Base-by-base conservation (phyloP, 2,113 vertebrate species). In the Piprites chloris region DNA sequence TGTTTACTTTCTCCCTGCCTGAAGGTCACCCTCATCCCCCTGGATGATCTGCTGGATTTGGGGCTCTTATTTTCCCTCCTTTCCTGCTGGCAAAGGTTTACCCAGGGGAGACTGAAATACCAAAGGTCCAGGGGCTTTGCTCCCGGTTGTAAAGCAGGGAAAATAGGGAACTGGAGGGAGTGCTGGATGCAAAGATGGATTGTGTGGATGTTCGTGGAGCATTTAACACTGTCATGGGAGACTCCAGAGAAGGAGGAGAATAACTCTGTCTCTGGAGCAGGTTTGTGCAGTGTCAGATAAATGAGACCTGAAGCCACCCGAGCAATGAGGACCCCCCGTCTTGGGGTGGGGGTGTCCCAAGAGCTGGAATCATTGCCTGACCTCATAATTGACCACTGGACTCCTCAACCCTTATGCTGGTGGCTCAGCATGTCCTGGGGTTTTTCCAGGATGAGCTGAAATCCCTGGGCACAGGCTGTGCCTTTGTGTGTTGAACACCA, bases 351-450 rank as follows among this genome's bases (percentile, higher is more conserved):
- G 56, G 10, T 27, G 10, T 4, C 5, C 39, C 10, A 4, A 11
- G 73, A 65, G 66, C 22, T 18, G 46, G 14, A 35, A 17, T 42
- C 62, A 12, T 1, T 17, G 17, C 67, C 55, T 62, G 56, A 30
- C n/a, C 76, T 59, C 10, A 11, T 4, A 28, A 30, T 14, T 0
- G 1, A 82, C 20, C 41, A 3, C 52, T 76, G 12, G 32, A 59
- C 44, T 80, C n/a, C 19, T 65, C 1, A 13, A 22, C 12, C 21
- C 49, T 53, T 2, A 1, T 21, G 18, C 27, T 65, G 49, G 33
- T 42, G 5, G 6, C 47, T 59, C 42, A 22, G 9, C 4, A 0
- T 3, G 12, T 61, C 58, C 41, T 35, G 44, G 14, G 53, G 5
- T 8, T 95, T 74, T 66, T 53, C 28, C 58, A 1, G 23, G 26